phyloP scores from a whole-genome alignment of 2,797 vertebrate genomes.

The Takifugu rubripes region DNA sequence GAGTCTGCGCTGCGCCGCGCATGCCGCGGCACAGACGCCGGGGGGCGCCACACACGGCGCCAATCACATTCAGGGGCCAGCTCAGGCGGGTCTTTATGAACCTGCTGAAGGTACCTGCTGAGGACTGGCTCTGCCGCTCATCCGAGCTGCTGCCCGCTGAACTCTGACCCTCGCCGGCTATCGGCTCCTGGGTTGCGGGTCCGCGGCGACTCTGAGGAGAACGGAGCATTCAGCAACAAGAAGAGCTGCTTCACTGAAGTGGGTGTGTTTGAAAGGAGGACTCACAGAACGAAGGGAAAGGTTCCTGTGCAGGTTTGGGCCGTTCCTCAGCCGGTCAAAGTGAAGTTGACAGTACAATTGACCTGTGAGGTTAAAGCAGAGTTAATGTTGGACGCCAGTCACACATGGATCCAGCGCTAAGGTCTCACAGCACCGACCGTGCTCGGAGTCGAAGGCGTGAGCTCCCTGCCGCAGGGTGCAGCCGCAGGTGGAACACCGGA shows the following conservation, averaged over 20 bases:
- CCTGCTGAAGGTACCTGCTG: conserved; percentile 91
- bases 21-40: conserved; percentile 77
- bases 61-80: conserved; percentile 84
- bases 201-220: conserved; percentile 62
- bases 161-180: conserved; percentile 52
- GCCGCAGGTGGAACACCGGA: conserved; percentile 87
- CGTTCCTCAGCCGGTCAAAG: conserved; percentile 85
- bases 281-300: conserved; percentile 74
- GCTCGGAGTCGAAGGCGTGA: conserved; percentile 86
- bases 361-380: conserved; percentile 62
- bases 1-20: conserved; percentile 70
- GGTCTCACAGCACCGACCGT: conserved; percentile 72
- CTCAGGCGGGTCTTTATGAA: conserved; percentile 81
- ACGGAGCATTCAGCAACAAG: background rate
- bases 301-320: conserved; percentile 76
- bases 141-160: conserved; percentile 49
- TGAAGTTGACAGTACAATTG: conserved; percentile 96
- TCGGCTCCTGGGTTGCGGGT: conserved; percentile 58
- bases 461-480: conserved; percentile 84
- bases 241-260: background rate
- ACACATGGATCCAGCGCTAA: background rate
- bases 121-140: conserved; percentile 66
- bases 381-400: too few relatives aligned
- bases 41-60: conserved; percentile 81
- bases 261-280: background rate